Conservation (phyloP, 2,888 invertebrate genomes). For the Vannuccia rotundouncinata region DNA sequence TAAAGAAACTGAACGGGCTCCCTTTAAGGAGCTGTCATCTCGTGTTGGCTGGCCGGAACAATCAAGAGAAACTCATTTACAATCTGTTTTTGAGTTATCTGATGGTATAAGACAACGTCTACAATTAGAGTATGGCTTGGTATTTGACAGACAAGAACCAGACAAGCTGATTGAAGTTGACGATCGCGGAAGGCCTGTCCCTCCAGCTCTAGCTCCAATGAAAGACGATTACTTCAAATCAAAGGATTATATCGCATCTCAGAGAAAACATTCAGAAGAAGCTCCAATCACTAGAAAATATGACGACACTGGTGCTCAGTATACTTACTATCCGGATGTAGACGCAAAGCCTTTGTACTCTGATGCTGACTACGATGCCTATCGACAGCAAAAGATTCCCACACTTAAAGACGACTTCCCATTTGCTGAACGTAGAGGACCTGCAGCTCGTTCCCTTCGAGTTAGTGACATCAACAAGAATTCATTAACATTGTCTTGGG, state of each 20-base stretch:
- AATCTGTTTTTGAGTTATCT: not conserved
- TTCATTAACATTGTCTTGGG: not conserved
- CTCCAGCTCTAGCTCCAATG: not conserved
- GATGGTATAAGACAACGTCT: slow-evolving; percentile 19
- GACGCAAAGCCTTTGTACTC: not conserved
- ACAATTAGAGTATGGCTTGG: not conserved
- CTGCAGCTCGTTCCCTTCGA: not conserved
- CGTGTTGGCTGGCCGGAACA: slow-evolving; percentile 4
- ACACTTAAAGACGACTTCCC: not conserved
- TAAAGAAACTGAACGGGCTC: not conserved
- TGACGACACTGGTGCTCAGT: not conserved
- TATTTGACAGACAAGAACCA: not conserved
- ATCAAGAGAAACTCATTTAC: not conserved
- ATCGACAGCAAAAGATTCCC: not conserved
- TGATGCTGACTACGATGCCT: slow-evolving; percentile 4
- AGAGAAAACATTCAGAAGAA: not conserved
- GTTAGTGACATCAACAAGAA: not conserved
- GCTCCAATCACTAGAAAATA: not conserved
- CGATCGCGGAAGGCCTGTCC: not conserved
- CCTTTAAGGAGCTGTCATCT: not conserved
- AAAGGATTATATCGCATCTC: too few relatives aligned
- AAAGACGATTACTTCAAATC: not conserved
- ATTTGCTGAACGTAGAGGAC: not conserved
- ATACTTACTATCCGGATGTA: not conserved
- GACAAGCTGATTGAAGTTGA: not conserved